These are phyloP conservation scores for Dasypolia templi DNA, from an alignment of 2,888 invertebrate genomes.

Conservation along the genomic window DNA sequence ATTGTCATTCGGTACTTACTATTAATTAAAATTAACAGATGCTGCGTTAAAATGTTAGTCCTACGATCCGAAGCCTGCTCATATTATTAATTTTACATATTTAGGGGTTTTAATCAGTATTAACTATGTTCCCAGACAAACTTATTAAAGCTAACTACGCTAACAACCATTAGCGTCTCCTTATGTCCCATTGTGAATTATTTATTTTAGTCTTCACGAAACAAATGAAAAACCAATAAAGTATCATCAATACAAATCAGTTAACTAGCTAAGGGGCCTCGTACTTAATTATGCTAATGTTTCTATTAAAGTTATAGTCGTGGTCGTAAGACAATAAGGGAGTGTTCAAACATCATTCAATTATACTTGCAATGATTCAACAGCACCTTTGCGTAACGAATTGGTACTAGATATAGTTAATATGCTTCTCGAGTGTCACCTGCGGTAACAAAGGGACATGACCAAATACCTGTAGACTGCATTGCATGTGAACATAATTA, in stretches of 20 bases:
- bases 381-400: constrained; percentile 73
- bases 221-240: constrained; percentile 2
- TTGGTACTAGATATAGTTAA: constrained; percentile 69
- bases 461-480: constrained; percentile 55
- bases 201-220: background rate
- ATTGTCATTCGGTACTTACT: constrained; percentile 38
- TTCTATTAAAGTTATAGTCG: constrained; percentile 36
- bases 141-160: background rate
- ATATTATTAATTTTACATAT: constrained; percentile 13
- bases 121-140: background rate
- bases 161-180: constrained; percentile 18
- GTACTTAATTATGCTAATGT: constrained; percentile 28
- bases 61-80: background rate
- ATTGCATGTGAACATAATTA: constrained; percentile 38
- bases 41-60: constrained; percentile 13
- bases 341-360: constrained; percentile 65
- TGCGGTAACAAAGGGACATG: constrained; percentile 73
- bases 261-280: constrained; percentile 2
- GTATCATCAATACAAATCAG: constrained; percentile 23
- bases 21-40: constrained; percentile 15
- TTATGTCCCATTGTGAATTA: constrained; percentile 20
- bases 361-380: constrained; percentile 71
- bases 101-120: background rate
- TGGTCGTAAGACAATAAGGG: constrained; percentile 47
- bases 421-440: constrained; percentile 75